These are phyloP conservation scores for Euproctis similis DNA, from an alignment of 2,888 invertebrate species.

Conservation along the genomic window DNA sequence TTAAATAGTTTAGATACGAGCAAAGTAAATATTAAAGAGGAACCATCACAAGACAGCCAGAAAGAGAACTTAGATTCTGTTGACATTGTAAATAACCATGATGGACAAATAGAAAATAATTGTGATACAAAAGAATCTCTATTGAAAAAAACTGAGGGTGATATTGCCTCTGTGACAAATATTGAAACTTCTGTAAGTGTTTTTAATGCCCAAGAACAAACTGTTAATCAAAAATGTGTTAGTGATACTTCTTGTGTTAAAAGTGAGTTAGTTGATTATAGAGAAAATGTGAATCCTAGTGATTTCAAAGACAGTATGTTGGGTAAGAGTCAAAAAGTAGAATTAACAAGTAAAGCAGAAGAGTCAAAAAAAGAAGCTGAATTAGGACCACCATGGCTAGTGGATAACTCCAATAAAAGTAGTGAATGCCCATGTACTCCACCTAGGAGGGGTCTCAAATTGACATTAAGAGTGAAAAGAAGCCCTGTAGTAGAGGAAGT, in stretches of 20 bases:
- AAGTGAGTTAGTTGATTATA: slow-evolving; percentile 67
- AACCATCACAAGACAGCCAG: slow-evolving; percentile 32
- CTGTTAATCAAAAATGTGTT: slow-evolving; percentile 39
- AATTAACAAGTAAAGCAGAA: slow-evolving; percentile 46
- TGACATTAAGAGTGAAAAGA: slow-evolving; percentile 90
- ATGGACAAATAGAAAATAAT: slow-evolving; percentile 34
- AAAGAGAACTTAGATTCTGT: slow-evolving; percentile 33
- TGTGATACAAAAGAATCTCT: slow-evolving; percentile 63
- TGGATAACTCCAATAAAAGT: slow-evolving; percentile 62
- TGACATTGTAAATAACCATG: slow-evolving; percentile 33
- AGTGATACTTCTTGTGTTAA: slow-evolving; percentile 54
- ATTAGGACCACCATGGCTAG: slow-evolving; percentile 58
- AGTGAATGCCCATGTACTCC: slow-evolving; percentile 75
- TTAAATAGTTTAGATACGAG: slow-evolving; percentile 37
- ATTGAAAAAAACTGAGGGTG: slow-evolving; percentile 34
- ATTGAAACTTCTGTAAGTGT: slow-evolving; percentile 32
- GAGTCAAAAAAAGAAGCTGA: slow-evolving; percentile 59
- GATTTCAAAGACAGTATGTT: slow-evolving; percentile 57
- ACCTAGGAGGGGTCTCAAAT: slow-evolving; percentile 79
- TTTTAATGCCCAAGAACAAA: slow-evolving; percentile 44
- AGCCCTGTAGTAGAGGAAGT: slow-evolving; percentile 90
- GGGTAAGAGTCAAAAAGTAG: slow-evolving; percentile 54
- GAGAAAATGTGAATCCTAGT: slow-evolving; percentile 72
- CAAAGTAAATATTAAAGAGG: slow-evolving; percentile 36
- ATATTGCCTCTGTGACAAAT: slow-evolving; percentile 27